Conservation (phyloP, 2,113 vertebrate species). For the Asarcornis scutulata region DNA sequence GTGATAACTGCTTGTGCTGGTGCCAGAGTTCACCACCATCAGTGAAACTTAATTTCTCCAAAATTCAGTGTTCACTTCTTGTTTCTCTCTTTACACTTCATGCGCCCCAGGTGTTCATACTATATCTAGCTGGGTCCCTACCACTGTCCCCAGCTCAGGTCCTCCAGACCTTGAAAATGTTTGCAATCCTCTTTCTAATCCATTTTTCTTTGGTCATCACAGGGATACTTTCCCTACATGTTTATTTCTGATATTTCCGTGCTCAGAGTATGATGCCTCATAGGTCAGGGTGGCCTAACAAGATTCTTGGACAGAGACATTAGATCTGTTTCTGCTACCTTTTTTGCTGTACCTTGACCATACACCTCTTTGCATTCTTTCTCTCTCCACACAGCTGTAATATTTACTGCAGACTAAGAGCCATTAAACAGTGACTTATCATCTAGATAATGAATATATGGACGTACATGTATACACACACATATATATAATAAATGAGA, state of each 20-base stretch:
- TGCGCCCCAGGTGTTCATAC: neutral
- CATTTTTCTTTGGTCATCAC: neutral
- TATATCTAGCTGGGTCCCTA: neutral
- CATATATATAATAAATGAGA: neutral
- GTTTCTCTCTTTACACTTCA: neutral
- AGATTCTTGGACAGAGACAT: neutral
- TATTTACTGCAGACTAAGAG: neutral
- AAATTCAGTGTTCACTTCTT: neutral
- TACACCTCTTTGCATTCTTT: neutral
- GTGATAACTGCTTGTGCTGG: neutral
- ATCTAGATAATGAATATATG: neutral
- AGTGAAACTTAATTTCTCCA: neutral
- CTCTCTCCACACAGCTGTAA: neutral
- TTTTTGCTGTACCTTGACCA: neutral
- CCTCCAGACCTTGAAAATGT: neutral
- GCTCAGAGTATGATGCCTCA: accelerated
- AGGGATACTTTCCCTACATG: neutral
- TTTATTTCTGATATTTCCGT: neutral
- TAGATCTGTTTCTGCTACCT: neutral
- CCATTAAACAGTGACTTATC: neutral
- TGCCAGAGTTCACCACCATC: neutral
- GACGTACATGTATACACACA: too few relatives aligned
- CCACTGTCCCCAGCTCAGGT: neutral
- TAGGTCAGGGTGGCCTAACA: neutral
- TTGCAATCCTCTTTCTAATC: neutral